Evolutionary conservation across 2,113 vertebrate species (phyloP).

Genomic region (Phalacrocorax brasilianus): DNA sequence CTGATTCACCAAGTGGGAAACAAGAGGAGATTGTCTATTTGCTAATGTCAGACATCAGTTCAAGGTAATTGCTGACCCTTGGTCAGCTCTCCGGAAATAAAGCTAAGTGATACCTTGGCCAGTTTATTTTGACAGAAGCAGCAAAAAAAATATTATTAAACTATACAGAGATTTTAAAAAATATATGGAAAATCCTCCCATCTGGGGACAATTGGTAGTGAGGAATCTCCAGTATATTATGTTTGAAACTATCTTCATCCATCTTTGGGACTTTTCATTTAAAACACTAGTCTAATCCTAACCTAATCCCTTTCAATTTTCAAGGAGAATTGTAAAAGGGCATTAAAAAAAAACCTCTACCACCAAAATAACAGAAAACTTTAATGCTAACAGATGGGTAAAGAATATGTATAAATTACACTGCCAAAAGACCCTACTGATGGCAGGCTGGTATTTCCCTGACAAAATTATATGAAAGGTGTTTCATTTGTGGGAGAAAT

Average conservation of each 20-base stretch:
- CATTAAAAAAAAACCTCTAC: neutral
- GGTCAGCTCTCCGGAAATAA: constrained; percentile 40
- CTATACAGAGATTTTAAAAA: neutral
- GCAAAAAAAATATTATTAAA: neutral
- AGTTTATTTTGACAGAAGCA: neutral
- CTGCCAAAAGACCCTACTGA: constrained; percentile 12
- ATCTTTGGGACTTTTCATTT: constrained; percentile 72
- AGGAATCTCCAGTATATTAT: constrained; percentile 33
- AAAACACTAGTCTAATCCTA: constrained; percentile 72
- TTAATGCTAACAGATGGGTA: constrained; percentile 69
- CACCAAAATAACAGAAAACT: constrained; percentile 14
- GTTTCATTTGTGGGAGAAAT: constrained; percentile 74
- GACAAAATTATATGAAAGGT: constrained; percentile 74
- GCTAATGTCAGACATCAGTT: constrained; percentile 55
- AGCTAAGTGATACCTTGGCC: constrained; percentile 2
- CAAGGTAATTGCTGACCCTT: constrained; percentile 59
- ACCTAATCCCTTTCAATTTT: constrained; percentile 73
- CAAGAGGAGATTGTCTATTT: constrained; percentile 54
- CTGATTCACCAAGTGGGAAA: constrained; percentile 64
- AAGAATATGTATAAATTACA: constrained; percentile 67
- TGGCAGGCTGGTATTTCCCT: constrained; percentile 66
- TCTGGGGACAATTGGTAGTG: neutral
- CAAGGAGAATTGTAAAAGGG: constrained; percentile 57
- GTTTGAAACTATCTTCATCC: constrained; percentile 66
- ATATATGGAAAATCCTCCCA: neutral